A percentile compares a stretch with the other conserved stretches of the same genome.
These are phyloP conservation scores for Eriocheir sinensis DNA, from an alignment of 1,140 invertebrate genomes.

Conservation along the genomic window DNA sequence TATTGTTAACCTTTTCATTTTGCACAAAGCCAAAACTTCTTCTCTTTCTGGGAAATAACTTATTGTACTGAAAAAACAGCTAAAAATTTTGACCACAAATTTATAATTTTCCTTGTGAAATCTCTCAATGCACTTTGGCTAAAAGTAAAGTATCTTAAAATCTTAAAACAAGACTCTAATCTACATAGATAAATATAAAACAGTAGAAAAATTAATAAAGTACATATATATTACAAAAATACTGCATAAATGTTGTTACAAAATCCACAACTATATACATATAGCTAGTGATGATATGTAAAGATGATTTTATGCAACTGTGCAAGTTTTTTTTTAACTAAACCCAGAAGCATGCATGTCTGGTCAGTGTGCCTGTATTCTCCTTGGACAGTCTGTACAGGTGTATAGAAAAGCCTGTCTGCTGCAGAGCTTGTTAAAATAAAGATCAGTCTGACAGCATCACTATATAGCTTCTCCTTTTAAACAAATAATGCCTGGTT, in stretches of 20 bases:
- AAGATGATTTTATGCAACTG: slow-evolving; percentile 7
- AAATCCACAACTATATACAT: slow-evolving; percentile 37
- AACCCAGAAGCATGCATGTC: neutral
- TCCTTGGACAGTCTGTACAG: no score
- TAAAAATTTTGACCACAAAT: neutral
- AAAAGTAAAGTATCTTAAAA: no score
- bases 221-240: slow-evolving; percentile 44
- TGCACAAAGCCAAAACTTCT: no score
- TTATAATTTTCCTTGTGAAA: neutral
- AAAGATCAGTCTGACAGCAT: no score
- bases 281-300: slow-evolving; percentile 30
- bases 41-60: no score
- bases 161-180: neutral
- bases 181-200: neutral
- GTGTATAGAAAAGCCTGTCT: no score
- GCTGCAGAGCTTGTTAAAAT: no score
- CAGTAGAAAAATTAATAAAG: neutral
- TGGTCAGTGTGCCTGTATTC: neutral
- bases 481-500: no score
- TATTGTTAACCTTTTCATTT: no score
- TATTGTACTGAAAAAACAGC: no score
- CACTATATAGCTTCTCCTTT: no score
- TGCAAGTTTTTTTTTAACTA: no score
- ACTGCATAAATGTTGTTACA: slow-evolving; percentile 30
- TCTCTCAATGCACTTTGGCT: neutral